A percentile compares a stretch with the other conserved stretches of the same genome.
Evolutionary conservation across 1,140 invertebrate species (phyloP).

Genomic region (Aphidius ervi): DNA sequence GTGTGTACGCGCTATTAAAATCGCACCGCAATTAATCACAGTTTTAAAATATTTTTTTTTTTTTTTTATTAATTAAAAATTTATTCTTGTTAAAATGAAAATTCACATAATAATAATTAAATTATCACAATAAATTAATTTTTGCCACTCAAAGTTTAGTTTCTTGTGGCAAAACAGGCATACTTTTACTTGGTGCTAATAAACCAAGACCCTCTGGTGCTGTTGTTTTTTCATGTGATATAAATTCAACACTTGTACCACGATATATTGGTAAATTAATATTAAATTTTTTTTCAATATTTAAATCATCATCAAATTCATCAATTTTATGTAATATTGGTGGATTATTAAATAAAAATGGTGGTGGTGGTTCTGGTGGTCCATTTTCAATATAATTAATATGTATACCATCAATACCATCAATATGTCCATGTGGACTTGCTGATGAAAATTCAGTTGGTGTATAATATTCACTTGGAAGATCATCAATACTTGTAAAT

Average conservation of each 20-base stretch:
- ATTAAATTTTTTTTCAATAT: constrained; percentile 39
- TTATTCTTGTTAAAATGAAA: neutral
- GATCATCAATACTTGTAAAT: constrained; percentile 51
- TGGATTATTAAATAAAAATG: constrained; percentile 35
- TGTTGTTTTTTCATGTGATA: constrained; percentile 36
- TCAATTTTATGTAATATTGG: constrained; percentile 30
- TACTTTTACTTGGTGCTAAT: constrained; percentile 50
- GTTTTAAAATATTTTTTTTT: neutral
- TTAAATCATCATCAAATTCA: constrained; percentile 36
- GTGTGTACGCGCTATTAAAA: too few relatives aligned
- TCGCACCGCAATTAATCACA: neutral
- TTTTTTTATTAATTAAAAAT: neutral
- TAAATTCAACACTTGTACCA: constrained; percentile 39
- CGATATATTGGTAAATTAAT: constrained; percentile 33
- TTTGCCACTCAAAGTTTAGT: constrained; percentile 32
- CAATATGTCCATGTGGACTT: constrained; percentile 33
- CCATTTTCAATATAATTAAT: constrained; percentile 60
- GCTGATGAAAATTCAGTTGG: constrained; percentile 62
- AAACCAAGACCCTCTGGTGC: constrained; percentile 42
- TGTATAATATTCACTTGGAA: constrained; percentile 73
- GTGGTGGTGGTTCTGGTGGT: constrained; percentile 38
- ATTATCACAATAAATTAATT: constrained; percentile 12
- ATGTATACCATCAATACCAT: constrained; percentile 54
- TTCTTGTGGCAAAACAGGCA: constrained; percentile 51
- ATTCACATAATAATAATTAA: constrained; percentile 10